These are phyloP conservation scores for Diglossa cyanea DNA, from an alignment of 2,797 vertebrate genomes.

Conservation along the genomic window DNA sequence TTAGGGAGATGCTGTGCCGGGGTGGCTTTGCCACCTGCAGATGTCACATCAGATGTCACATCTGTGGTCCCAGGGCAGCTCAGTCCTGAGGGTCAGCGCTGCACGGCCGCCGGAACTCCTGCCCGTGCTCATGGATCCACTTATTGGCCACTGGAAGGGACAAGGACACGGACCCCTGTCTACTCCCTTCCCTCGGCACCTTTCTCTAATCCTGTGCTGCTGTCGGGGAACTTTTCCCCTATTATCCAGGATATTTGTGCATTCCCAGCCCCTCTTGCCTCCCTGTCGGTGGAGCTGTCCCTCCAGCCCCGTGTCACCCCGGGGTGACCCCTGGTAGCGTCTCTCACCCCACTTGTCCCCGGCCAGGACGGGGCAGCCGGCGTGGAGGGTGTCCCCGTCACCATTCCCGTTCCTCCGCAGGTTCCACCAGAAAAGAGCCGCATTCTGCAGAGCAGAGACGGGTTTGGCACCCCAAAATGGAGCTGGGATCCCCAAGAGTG, in stretches of 20 bases:
- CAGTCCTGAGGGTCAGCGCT: slow-evolving; percentile 80
- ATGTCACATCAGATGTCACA: fast-evolving
- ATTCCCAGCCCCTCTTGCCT: neutral
- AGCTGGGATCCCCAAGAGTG: too few species aligned
- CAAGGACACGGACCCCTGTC: fast-evolving
- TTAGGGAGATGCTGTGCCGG: fast-evolving
- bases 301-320: fast-evolving
- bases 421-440: slow-evolving; percentile 98
- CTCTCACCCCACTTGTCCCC: slow-evolving; percentile 95
- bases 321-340: fast-evolving
- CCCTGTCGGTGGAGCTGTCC: fast-evolving
- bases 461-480: neutral
- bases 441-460: slow-evolving; percentile 76
- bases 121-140: slow-evolving; percentile 92
- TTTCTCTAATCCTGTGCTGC: fast-evolving
- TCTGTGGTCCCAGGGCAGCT: neutral
- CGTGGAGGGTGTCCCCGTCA: slow-evolving; percentile 86
- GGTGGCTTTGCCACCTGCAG: neutral
- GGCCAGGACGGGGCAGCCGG: slow-evolving; percentile 89
- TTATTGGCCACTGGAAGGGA: slow-evolving; percentile 90
- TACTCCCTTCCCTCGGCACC: neutral
- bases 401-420: slow-evolving; percentile 86
- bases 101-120: slow-evolving; percentile 89
- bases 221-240: fast-evolving
- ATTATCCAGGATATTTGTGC: neutral